Percentiles rank a stretch among this genome's conserved stretches.
Evolutionary conservation across 2,113 vertebrate species (phyloP).

Genomic region (Ahaetulla prasina): DNA sequence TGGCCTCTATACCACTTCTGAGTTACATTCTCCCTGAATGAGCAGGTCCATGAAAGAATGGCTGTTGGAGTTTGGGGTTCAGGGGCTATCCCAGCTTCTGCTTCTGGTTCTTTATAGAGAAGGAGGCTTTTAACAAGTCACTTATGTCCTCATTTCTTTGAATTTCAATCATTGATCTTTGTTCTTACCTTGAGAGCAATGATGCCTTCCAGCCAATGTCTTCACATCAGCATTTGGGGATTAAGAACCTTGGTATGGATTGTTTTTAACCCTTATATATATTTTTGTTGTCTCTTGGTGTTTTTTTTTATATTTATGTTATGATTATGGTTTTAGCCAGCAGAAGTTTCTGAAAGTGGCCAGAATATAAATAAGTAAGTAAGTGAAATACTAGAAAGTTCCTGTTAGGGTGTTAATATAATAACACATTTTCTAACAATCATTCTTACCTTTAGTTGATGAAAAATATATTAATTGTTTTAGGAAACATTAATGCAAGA

Average conservation of each 20-base stretch:
- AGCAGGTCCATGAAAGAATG: neutral
- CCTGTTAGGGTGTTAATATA: neutral
- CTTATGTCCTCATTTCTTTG: neutral
- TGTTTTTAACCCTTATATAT: neutral
- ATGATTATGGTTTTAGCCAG: neutral
- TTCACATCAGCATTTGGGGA: neutral
- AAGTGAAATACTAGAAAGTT: neutral
- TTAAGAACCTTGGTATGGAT: neutral
- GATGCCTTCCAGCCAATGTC: neutral
- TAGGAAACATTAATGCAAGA: slow-evolving; percentile 84
- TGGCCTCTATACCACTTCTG: neutral
- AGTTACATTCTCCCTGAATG: neutral
- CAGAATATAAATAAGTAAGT: neutral
- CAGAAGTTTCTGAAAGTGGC: neutral
- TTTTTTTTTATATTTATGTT: neutral
- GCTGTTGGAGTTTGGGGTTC: neutral
- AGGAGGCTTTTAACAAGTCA: neutral
- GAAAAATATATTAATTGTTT: slow-evolving; percentile 39
- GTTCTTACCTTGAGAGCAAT: neutral
- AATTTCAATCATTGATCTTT: neutral
- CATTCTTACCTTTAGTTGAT: slow-evolving; percentile 41
- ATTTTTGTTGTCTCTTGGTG: neutral
- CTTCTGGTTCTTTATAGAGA: neutral
- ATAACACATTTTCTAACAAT: neutral
- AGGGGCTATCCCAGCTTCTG: neutral